Evolutionary conservation across 2,113 vertebrate species (phyloP), one percentile per base, ranked within the genome.

Genomic region (Dicaeum eximium): DNA sequence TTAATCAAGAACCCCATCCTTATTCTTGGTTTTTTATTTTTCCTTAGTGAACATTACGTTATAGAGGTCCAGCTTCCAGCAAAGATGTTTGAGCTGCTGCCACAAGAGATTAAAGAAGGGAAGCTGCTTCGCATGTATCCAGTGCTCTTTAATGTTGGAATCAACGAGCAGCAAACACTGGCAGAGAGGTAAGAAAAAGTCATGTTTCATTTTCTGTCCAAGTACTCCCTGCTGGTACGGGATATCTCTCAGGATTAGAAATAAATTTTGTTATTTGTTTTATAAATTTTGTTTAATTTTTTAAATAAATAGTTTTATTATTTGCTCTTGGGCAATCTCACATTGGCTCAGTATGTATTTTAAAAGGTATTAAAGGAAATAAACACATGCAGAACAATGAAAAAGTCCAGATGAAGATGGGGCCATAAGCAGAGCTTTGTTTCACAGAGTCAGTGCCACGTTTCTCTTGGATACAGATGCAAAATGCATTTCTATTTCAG

Each of bases 81-180:
- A 37, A 97, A 98, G 92, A 96, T 98, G 97, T 99, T 99, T 96
- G 98, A 99, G 95, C 94, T 97, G 7, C 97, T 99, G 45, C 99
- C 99, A 27, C 98, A 98, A 24, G 99, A 99, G 96, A 98, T 99
- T 81, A 99, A 98, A 96, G 98, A 99, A 85, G 99, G 99, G 71
- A 99, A 99, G 85, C 97, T 98, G 58, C 97, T 99, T 25, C 98
- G 82, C 50, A 98, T 99, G 44, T 98, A 98, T 56, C 99, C 99
- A 2, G 98, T 99, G 20, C 98, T 99, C 89, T 99, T 99, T 92
- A 99, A 99, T 31, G 97, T 99, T 90, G 99, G 99, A 85, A 99
- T 99, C 97, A 99, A 99, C 84, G 99, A 99, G 71, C 99, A 99
- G 96, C 99, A 99, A 96, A 99, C 99, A 16, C 98, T 99, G 80